Base-by-base conservation (phyloP, 2,888 invertebrate species). In the Hetaerina titia region DNA sequence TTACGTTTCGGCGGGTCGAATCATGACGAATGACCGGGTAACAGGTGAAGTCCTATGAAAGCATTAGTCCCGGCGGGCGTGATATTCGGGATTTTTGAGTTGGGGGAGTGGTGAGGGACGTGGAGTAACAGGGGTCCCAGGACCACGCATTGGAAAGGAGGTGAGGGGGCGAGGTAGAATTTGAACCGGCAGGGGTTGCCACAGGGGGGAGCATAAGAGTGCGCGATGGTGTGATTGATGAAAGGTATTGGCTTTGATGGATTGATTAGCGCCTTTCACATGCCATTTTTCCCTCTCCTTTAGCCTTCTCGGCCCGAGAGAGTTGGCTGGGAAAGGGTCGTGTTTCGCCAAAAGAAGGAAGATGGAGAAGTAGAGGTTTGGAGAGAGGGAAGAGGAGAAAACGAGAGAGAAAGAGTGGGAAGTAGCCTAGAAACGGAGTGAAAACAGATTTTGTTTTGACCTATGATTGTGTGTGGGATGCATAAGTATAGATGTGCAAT, bases 231-330 rank as follows among this genome's bases (percentile, higher is more conserved):
- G 63, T 92, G 92, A 92, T 92, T 92, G 92, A 92, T 92, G 92
- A 92, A 92, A 56, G 69, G 74, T 69, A 74, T 69, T 56, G 92
- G 92, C 69, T 92, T 92, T 92, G 92, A 92, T 92, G 92, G 92
- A 92, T 92, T 92, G 92, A 92, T 92, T 92, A 92, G 69, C 69
- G 64, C 64, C 92, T 92, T 92, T 92, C 92, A 92, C 92, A 74
- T 92, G 45, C 45, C 69, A 69, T 92, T 92, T 92, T 64, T 92
- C n/a, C n/a, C 69, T 56, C 19, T 69, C n/a, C 11, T 17, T 56
- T n/a, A 25, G 4, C 56, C n/a, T 25, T 56, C n/a, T 11, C 74
- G 9, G 2, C 13, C 56, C 31, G 11, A 74, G 92, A 22, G 74
- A 0, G 22, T 11, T 45, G 56, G 31, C 56, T 92, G 69, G n/a